Conservation (phyloP, 2,797 vertebrate species). For the Lacerta bilineata region DNA sequence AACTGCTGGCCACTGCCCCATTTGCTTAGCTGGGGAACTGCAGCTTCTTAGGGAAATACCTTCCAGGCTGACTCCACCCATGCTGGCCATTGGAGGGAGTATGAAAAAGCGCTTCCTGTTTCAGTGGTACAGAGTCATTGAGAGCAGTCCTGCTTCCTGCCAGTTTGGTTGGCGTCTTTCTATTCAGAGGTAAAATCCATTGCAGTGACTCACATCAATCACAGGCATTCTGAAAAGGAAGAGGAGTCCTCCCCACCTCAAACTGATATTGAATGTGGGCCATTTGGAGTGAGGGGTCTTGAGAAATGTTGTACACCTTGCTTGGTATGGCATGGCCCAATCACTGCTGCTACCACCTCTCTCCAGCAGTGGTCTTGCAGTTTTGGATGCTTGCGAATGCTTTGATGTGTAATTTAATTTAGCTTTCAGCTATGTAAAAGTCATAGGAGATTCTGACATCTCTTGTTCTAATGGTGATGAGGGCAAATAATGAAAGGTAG, state of each 20-base stretch:
- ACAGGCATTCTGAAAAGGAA: not conserved
- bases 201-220: slow-evolving; percentile 53
- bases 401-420: slow-evolving; percentile 21
- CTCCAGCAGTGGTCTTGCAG: slow-evolving; percentile 19
- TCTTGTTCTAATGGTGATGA: no score
- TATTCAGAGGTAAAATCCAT: slow-evolving; percentile 42
- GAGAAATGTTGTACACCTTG: slow-evolving; percentile 57
- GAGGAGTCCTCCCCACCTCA: slow-evolving; percentile 16
- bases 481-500: slow-evolving; percentile 50
- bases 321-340: not conserved
- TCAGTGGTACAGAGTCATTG: slow-evolving; percentile 52
- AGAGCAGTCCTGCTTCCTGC: slow-evolving; percentile 72
- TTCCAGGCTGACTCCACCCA: no score
- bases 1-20: no score
- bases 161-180: slow-evolving; percentile 39
- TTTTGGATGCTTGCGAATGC: slow-evolving; percentile 46
- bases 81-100: no score
- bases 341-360: not conserved
- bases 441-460: slow-evolving; percentile 27
- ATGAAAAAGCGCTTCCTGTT: no score
- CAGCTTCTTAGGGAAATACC: no score
- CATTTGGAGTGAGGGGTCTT: slow-evolving; percentile 34
- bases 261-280: slow-evolving; percentile 35
- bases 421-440: slow-evolving; percentile 38
- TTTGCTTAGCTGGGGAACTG: no score